Percentiles rank a stretch among this genome's conserved stretches.
These are phyloP conservation scores for Apistogramma diplotaenia DNA, from an alignment of 2,113 vertebrate species.

Conservation along the genomic window DNA sequence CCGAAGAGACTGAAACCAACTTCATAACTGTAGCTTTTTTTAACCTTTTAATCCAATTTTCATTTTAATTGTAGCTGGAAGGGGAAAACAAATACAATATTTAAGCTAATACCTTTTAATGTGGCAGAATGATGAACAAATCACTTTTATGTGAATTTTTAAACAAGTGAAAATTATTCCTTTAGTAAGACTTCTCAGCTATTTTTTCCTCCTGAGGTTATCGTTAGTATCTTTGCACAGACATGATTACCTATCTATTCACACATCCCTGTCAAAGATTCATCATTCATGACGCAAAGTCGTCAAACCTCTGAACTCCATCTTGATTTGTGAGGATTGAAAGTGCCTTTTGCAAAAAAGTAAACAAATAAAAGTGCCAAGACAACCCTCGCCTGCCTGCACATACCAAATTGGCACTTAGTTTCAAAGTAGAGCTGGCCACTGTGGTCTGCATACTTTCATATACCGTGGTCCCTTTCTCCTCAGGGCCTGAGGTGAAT, in stretches of 20 bases:
- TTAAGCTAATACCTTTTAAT: background rate
- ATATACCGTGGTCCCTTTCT: slow-evolving; percentile 47
- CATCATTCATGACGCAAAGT: background rate
- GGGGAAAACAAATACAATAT: background rate
- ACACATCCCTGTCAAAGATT: background rate
- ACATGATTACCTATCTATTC: background rate
- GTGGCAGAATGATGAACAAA: background rate
- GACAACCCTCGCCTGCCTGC: slow-evolving; percentile 38
- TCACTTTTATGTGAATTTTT: background rate
- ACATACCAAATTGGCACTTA: slow-evolving; percentile 54
- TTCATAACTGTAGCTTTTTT: background rate
- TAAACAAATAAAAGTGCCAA: slow-evolving; percentile 38
- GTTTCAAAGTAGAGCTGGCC: slow-evolving; percentile 50
- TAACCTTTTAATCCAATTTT: slow-evolving; percentile 17
- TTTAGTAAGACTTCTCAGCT: background rate
- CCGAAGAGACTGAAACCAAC: background rate
- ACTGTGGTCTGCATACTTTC: slow-evolving; percentile 44
- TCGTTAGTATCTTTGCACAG: background rate
- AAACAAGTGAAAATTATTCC: background rate
- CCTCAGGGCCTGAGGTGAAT: slow-evolving; percentile 60
- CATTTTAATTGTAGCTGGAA: background rate
- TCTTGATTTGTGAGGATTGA: slow-evolving; percentile 32
- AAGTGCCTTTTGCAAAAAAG: background rate
- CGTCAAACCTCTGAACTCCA: background rate
- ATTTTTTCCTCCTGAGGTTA: fast-evolving